Base-by-base conservation (phyloP, 2,888 invertebrate species). In the Monoplex corrugatus region DNA sequence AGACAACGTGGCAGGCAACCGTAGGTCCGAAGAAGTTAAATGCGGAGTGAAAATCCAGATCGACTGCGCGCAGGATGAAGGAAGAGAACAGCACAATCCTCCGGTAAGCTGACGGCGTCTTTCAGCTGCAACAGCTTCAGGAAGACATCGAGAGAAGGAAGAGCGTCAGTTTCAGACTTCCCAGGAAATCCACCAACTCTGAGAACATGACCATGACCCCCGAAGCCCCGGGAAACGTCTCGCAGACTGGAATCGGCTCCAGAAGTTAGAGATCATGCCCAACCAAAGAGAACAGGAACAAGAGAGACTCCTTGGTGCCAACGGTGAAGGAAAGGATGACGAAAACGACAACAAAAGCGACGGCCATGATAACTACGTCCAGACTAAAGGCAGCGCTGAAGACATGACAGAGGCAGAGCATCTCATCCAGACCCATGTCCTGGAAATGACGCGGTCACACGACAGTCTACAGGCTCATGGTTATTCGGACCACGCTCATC, bases 91-190 rank as follows among this genome's bases (percentile, higher is more conserved):
- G n/a, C n/a, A n/a, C n/a, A n/a, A n/a, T n/a, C n/a, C n/a, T n/a
- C n/a, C n/a, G n/a, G n/a, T n/a, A n/a, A n/a, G n/a, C n/a, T 28
- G 44, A 82, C 44, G 50, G 1, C 23, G 84, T 84, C 28, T 0
- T 23, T n/a, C 0, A 16, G 50, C 38, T 84, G 2, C 50, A 50
- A 19, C n/a, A 35, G 2, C 19, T 35, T 0, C 45, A 50, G 50
- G 50, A 50, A 38, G 84, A 84, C 23, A 16, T 0, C 28, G 84
- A 84, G 6, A 19, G 23, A 23, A 44, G 82, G 32, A 45, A 57
- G 35, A 75, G 75, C 75, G 84, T 84, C 35, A 84, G 16, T 1
- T 84, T 84, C 84, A 35, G 23, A 23, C 84, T 84, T 1, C 84
- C 84, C 45, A 45, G 82, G 13, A 82, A 82, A n/a, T 45, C 82